Conservation (phyloP, 2,797 vertebrate species). For the Petrocephalus sullivani region DNA sequence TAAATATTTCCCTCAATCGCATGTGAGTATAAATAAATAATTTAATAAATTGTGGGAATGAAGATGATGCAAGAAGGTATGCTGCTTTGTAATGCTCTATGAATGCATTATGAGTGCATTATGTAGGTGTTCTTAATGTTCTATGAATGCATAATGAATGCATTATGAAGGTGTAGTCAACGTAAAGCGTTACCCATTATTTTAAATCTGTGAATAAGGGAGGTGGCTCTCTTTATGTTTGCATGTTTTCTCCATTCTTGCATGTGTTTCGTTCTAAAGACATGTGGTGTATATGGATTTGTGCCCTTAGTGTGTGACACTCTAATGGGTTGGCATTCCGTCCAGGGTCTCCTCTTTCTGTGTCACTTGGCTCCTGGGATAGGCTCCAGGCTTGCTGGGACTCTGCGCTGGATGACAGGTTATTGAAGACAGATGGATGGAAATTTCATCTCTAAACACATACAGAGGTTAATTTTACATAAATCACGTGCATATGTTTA, state of each 20-base stretch:
- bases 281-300: background rate
- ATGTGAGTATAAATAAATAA: background rate
- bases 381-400: background rate
- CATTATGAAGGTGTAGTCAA: background rate
- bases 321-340: background rate
- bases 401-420: background rate
- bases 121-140: background rate
- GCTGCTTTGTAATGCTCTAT: background rate
- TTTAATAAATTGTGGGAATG: background rate
- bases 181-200: background rate
- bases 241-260: background rate
- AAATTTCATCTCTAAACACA: background rate
- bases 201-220: background rate
- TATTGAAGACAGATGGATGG: slow-evolving; percentile 4
- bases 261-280: background rate
- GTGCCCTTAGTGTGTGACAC: background rate
- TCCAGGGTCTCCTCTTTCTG: background rate
- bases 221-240: background rate
- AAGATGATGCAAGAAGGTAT: background rate
- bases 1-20: background rate
- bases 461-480: background rate
- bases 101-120: background rate
- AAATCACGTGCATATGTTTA: slow-evolving; percentile 1
- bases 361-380: background rate
- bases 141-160: background rate